Conservation (phyloP, 64 coral and sea anemone genomes). For the Actinia tenebrosa region DNA sequence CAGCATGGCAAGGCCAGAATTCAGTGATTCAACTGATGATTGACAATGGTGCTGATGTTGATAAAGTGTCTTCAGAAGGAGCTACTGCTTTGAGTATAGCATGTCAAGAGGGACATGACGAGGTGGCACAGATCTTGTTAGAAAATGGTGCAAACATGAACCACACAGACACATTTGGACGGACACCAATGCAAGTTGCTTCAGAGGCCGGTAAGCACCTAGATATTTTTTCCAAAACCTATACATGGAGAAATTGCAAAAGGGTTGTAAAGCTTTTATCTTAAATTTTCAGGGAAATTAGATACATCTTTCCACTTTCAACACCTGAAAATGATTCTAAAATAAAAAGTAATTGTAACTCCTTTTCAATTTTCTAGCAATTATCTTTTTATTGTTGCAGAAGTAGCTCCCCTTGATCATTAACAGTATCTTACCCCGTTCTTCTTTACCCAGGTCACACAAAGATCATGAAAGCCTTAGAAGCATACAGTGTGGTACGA, state of each 20-base stretch:
- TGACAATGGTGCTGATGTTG: slow-evolving; percentile 68
- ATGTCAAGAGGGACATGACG: slow-evolving; percentile 84
- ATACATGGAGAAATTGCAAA: too few relatives aligned
- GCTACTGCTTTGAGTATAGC: slow-evolving; percentile 84
- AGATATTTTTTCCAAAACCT: not conserved
- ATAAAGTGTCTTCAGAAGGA: slow-evolving; percentile 73
- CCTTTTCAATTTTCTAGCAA: too few relatives aligned
- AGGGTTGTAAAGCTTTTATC: too few relatives aligned
- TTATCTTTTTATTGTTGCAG: too few relatives aligned
- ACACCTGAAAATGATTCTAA: too few relatives aligned
- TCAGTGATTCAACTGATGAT: slow-evolving; percentile 73
- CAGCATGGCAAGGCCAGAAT: slow-evolving; percentile 82
- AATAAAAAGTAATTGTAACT: too few relatives aligned
- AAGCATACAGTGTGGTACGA: slow-evolving; percentile 86
- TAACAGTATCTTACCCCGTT: not conserved
- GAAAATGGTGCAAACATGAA: slow-evolving; percentile 90
- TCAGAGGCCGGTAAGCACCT: slow-evolving; percentile 63
- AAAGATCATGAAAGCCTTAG: slow-evolving; percentile 79
- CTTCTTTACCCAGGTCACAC: slow-evolving; percentile 52
- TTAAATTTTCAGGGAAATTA: too few relatives aligned
- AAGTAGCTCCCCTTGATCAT: too few relatives aligned
- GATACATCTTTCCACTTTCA: too few relatives aligned
- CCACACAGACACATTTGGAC: slow-evolving; percentile 73
- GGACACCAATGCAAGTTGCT: slow-evolving; percentile 88
- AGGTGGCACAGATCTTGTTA: slow-evolving; percentile 83